These are phyloP conservation scores for Cygnus buccinator DNA, from an alignment of 2,113 vertebrate genomes.

Conservation along the genomic window DNA sequence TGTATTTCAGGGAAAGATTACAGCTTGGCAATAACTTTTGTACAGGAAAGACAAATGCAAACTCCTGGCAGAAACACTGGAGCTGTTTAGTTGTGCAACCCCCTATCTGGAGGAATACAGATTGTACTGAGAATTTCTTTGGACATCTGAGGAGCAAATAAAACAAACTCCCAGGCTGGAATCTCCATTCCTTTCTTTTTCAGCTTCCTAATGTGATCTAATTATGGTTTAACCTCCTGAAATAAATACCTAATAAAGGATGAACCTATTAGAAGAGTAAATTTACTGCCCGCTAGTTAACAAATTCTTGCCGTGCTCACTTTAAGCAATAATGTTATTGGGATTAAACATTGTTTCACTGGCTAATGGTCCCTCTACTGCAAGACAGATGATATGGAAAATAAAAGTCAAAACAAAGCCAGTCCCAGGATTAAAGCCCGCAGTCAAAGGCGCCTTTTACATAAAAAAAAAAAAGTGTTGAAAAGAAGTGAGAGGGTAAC, in stretches of 20 bases:
- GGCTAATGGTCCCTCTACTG: slow-evolving; percentile 68
- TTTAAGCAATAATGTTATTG: slow-evolving; percentile 64
- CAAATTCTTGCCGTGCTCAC: slow-evolving; percentile 48
- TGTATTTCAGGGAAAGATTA: slow-evolving; percentile 73
- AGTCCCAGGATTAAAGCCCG: slow-evolving; percentile 51
- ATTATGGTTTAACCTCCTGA: slow-evolving; percentile 76
- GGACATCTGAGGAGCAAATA: slow-evolving; percentile 57
- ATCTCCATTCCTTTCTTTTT: slow-evolving; percentile 57
- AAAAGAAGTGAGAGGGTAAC: slow-evolving; percentile 22
- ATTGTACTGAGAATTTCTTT: slow-evolving; percentile 65
- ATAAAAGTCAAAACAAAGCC: slow-evolving; percentile 46
- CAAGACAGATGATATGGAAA: slow-evolving; percentile 72
- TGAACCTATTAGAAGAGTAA: slow-evolving; percentile 79
- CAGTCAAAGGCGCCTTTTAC: slow-evolving; percentile 29
- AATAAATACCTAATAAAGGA: slow-evolving; percentile 83
- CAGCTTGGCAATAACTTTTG: slow-evolving; percentile 74
- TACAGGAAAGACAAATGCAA: slow-evolving; percentile 75
- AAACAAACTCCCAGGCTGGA: slow-evolving; percentile 67
- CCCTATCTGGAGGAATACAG: slow-evolving; percentile 66
- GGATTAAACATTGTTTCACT: slow-evolving; percentile 72
- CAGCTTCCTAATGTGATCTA: slow-evolving; percentile 69
- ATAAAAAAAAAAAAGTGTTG: slow-evolving; percentile 33
- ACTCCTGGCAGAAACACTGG: slow-evolving; percentile 68
- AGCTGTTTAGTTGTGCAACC: slow-evolving; percentile 67
- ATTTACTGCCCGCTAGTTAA: slow-evolving; percentile 74